Evolutionary conservation across 2,797 vertebrate species (phyloP).

Genomic region (Protosalanx chinensis): DNA sequence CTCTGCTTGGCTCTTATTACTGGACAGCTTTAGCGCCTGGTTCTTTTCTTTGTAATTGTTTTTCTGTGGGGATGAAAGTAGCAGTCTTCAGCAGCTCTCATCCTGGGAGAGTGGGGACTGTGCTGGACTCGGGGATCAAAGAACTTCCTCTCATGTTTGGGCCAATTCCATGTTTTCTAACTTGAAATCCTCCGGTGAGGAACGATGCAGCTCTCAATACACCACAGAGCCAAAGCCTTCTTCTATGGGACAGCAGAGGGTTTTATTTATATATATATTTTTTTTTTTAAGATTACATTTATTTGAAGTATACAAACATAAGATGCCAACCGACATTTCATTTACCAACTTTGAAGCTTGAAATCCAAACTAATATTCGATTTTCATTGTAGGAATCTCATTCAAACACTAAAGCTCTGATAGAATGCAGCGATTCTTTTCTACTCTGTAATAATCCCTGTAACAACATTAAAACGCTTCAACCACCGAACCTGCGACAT

Average conservation of each 20-base stretch:
- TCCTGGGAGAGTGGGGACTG: conserved; percentile 3
- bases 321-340: not conserved
- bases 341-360: not conserved
- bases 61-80: conserved; percentile 13
- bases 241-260: not conserved
- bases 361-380: not conserved
- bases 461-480: conserved; percentile 39
- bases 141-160: not conserved
- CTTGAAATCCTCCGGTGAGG: no score
- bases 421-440: conserved; percentile 11
- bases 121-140: not conserved
- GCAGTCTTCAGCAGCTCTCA: conserved; percentile 26
- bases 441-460: conserved; percentile 33
- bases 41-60: conserved; percentile 22
- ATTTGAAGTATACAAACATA: no score
- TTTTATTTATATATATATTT: no score
- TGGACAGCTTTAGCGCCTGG: conserved; percentile 18
- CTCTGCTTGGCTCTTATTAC: conserved; percentile 30
- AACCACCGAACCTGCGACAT: conserved; percentile 27
- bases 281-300: no score
- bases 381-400: not conserved
- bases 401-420: not conserved
- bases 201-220: not conserved
- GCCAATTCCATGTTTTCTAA: not conserved
- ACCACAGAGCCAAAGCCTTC: not conserved